Evolutionary conservation across 2,888 invertebrate species (phyloP), one percentile per base, ranked within the genome.

Genomic region (Pristionchus fissidentatus): DNA sequence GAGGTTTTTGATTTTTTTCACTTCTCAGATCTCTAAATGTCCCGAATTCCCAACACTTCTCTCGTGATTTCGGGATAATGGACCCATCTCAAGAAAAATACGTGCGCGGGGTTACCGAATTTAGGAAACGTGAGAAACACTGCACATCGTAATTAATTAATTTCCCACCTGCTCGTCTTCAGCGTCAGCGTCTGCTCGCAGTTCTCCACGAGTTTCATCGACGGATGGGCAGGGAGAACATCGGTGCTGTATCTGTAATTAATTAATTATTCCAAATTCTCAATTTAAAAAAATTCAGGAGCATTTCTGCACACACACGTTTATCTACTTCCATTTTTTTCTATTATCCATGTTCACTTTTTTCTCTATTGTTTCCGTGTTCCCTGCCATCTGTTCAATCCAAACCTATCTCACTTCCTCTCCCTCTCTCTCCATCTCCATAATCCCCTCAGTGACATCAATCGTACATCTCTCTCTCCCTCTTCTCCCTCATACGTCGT

Each of bases 141-240:
- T n/a, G 32, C 15, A n/a, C 41, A 22, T 4, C 43, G 7, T 43
- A 7, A 29, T 41, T 22, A 49, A 26, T 75, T 29, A 46, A n/a
- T 38, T 2, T 49, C 60, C 75, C 41, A 90, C 89, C 89, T 85
- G 22, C 88, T 85, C 8, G 87, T 85, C 79, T 87, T 85, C 78
- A 86, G 84, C 0, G 90, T 96, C 78, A 99, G 93, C 29, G 95
- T 93, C 93, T 99, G 98, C 93, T 98, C 97, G 13, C 96, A 96
- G 93, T 96, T 97, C 35, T 95, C 95, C 52, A 96, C 93, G 81
- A 98, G 93, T 84, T 93, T 91, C 85, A 99, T 94, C 90, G 96
- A 95, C 2, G 95, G 95, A 93, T 98, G 97, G 5, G 93, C 93
- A 0, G 98, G 98, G 29, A 98, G 93, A 84, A 88, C 93, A 93